phyloP scores from a whole-genome alignment of 92 coral and sea anemone species.

The Micromussa lordhowensis region DNA sequence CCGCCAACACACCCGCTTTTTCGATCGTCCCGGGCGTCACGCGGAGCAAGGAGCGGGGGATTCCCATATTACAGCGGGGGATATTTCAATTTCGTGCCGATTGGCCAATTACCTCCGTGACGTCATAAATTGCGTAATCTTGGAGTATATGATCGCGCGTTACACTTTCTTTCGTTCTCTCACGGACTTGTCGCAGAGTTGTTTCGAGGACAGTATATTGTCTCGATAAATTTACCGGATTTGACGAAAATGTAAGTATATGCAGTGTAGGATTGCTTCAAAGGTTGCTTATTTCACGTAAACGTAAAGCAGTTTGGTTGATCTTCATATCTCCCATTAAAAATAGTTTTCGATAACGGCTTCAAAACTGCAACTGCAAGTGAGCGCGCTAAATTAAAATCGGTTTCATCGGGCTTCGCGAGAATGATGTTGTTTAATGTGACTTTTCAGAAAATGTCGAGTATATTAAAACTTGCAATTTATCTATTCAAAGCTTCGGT shows the following conservation, averaged over 20 bases:
- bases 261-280: background rate
- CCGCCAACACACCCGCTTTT: no score
- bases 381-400: no score
- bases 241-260: slow-evolving; percentile 38
- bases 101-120: slow-evolving; percentile 38
- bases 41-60: no score
- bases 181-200: slow-evolving; percentile 47
- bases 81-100: background rate
- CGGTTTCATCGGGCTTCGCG: no score
- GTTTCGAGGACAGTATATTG: background rate
- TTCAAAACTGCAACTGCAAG: background rate
- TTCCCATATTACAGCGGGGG: slow-evolving; percentile 20
- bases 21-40: no score
- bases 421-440: no score
- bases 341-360: background rate
- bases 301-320: background rate
- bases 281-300: background rate
- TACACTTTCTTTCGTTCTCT: slow-evolving; percentile 31
- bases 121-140: slow-evolving; percentile 25
- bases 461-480: no score
- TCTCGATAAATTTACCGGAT: slow-evolving; percentile 41
- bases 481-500: no score
- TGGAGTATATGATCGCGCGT: slow-evolving; percentile 53
- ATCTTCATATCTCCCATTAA: background rate
- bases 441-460: no score